Conservation (phyloP, 2,888 invertebrate genomes). For the Hermaeophaga mercurialis region DNA sequence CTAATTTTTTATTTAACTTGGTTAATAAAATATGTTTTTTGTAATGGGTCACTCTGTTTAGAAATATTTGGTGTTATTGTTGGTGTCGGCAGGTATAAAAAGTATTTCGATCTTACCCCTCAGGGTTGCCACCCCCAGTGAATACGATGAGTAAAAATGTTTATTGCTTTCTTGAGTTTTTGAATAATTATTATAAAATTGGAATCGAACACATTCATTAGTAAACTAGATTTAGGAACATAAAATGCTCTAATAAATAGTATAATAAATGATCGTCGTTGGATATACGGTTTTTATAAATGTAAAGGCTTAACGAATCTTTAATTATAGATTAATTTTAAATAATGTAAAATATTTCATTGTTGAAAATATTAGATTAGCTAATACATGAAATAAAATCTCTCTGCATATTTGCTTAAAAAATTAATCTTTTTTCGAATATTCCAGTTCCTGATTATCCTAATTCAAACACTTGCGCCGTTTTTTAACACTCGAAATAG, state of each 20-base stretch:
- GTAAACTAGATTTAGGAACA: neutral
- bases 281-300: neutral
- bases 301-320: neutral
- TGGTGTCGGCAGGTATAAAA: conserved; percentile 31
- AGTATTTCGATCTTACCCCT: conserved; percentile 23
- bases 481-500: conserved; percentile 15
- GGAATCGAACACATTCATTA: conserved; percentile 21
- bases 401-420: too few species aligned
- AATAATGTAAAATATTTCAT: too few species aligned
- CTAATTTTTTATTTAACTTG: too few species aligned
- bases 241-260: neutral
- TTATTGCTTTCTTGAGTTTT: conserved; percentile 36
- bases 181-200: conserved; percentile 34
- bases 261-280: conserved; percentile 1
- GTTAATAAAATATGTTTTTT: too few species aligned
- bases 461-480: conserved; percentile 9
- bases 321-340: too few species aligned
- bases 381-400: too few species aligned
- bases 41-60: neutral
- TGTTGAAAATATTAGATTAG: too few species aligned
- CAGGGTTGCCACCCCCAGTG: conserved; percentile 35
- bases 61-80: conserved; percentile 36
- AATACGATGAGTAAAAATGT: conserved; percentile 36
- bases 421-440: too few species aligned
- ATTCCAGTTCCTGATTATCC: neutral